These are phyloP conservation scores for Labroides dimidiatus DNA, from an alignment of 2,797 vertebrate species.

Conservation along the genomic window DNA sequence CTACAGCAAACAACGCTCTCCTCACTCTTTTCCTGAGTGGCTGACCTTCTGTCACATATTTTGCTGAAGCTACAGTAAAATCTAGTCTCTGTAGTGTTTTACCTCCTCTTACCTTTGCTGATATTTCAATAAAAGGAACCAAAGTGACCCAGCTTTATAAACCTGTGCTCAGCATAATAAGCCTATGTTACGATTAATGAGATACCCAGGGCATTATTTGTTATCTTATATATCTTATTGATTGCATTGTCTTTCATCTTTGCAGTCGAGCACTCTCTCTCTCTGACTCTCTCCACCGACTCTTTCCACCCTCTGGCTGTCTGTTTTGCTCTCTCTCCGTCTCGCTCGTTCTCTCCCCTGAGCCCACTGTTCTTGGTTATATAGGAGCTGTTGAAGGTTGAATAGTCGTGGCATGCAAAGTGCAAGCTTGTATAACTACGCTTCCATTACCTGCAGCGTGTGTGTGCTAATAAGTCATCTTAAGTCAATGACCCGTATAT, in stretches of 20 bases:
- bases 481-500: conserved; percentile 74
- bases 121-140: conserved; percentile 81
- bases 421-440: conserved; percentile 77
- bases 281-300: conserved; percentile 46
- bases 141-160: conserved; percentile 85
- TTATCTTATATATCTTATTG: conserved; percentile 89
- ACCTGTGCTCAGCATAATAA: conserved; percentile 84
- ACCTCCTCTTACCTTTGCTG: conserved; percentile 75
- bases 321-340: conserved; percentile 68
- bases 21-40: conserved; percentile 30
- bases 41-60: conserved; percentile 66
- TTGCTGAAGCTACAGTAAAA: conserved; percentile 68
- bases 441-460: conserved; percentile 75
- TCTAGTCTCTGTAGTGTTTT: conserved; percentile 68
- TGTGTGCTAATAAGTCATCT: conserved; percentile 77
- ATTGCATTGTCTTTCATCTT: conserved; percentile 86
- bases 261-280: conserved; percentile 53
- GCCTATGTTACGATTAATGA: conserved; percentile 85
- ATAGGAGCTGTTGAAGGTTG: conserved; percentile 82
- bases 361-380: conserved; percentile 62
- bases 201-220: conserved; percentile 87
- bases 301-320: conserved; percentile 70
- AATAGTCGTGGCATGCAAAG: conserved; percentile 81
- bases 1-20: conserved; percentile 41
- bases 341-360: conserved; percentile 62